Conservation (phyloP, 2,888 invertebrate species). For the Eupithecia exiguata region DNA sequence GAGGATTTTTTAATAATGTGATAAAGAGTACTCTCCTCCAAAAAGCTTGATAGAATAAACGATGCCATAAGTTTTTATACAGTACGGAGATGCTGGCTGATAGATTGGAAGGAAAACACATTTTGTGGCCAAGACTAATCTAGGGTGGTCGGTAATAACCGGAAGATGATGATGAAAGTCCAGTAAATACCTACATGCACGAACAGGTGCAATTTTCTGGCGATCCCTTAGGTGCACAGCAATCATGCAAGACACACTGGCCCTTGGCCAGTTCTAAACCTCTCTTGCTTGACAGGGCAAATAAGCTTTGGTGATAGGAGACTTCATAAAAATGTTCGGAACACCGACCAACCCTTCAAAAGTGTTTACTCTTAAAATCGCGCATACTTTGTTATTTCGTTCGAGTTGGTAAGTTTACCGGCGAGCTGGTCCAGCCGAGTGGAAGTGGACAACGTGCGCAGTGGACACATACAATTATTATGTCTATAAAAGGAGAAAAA, state of each 20-base stretch:
- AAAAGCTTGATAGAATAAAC: background rate
- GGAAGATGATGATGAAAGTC: no score
- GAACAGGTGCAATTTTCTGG: background rate
- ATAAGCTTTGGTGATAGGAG: background rate
- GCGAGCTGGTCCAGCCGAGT: conserved; percentile 45
- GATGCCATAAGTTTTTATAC: background rate
- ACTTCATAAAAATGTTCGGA: conserved; percentile 12
- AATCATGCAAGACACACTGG: background rate
- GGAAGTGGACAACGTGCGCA: conserved; percentile 1
- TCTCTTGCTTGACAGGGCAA: background rate
- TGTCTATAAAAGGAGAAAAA: background rate
- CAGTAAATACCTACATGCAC: no score
- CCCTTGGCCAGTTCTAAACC: background rate
- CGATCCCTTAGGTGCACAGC: background rate
- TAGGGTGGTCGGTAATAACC: no score
- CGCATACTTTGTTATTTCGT: conserved; percentile 20
- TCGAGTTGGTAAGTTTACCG: conserved; percentile 35
- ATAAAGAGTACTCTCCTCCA: background rate
- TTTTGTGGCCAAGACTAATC: no score
- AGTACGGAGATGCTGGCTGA: background rate
- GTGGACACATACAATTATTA: background rate
- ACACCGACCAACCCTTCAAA: background rate
- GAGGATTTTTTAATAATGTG: background rate
- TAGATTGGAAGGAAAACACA: background rate
- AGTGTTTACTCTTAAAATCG: background rate